These are phyloP conservation scores for Cybosia mesomella DNA, from an alignment of 2,888 invertebrate species.

Conservation along the genomic window DNA sequence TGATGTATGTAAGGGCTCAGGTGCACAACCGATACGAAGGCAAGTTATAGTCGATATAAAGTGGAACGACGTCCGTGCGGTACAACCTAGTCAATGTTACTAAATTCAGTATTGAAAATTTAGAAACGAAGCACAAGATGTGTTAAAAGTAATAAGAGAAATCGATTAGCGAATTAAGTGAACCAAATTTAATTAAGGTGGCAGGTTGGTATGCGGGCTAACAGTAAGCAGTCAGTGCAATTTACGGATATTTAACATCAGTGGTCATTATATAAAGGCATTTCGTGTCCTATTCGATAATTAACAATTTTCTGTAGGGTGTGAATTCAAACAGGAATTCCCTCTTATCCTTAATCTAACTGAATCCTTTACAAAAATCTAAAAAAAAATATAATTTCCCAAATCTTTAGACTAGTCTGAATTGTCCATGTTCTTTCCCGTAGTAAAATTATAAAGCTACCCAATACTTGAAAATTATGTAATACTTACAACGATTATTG, in stretches of 20 bases:
- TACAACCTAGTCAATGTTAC: conserved; percentile 32
- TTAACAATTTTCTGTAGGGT: background rate
- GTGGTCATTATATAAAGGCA: background rate
- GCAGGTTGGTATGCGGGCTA: background rate
- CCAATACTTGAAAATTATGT: background rate
- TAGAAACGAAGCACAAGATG: conserved; percentile 30
- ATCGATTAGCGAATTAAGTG: conserved; percentile 2
- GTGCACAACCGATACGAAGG: conserved; percentile 42
- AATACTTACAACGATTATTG: background rate
- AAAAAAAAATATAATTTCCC: background rate
- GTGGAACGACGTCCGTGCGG: conserved; percentile 42
- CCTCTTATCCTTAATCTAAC: background rate
- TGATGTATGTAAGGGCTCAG: conserved; percentile 49
- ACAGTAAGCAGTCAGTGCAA: background rate
- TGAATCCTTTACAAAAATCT: background rate
- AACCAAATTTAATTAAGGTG: background rate
- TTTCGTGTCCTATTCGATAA: background rate
- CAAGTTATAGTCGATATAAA: conserved; percentile 56
- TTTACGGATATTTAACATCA: background rate
- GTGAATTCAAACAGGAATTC: background rate
- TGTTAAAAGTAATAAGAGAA: background rate
- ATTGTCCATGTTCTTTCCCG: too few species aligned
- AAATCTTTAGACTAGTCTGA: background rate
- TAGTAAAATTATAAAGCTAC: too few species aligned
- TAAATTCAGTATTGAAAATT: conserved; percentile 42